phyloP scores from a whole-genome alignment of 2,888 invertebrate species.

The Drosophila macrospina region DNA sequence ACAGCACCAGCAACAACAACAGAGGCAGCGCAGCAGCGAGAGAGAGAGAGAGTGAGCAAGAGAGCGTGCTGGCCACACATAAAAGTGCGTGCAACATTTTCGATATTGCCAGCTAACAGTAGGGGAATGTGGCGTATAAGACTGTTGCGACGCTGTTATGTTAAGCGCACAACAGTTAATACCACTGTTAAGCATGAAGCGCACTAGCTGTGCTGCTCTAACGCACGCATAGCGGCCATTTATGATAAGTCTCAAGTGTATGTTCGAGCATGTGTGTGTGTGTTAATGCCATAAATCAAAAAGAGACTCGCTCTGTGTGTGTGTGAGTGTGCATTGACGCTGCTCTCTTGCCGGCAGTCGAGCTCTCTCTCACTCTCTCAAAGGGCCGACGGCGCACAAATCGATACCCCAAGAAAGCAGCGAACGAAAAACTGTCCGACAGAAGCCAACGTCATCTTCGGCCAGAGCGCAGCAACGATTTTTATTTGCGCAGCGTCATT shows the following conservation, averaged over 20 bases:
- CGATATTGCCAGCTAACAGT: slow-evolving; percentile 42
- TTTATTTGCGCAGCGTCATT: slow-evolving; percentile 36
- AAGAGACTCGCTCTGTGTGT: slow-evolving; percentile 34
- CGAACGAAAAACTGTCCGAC: slow-evolving; percentile 39
- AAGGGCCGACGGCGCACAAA: slow-evolving; percentile 56
- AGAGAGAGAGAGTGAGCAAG: slow-evolving; percentile 26
- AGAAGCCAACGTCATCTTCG: slow-evolving; percentile 55
- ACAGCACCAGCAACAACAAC: slow-evolving; percentile 8
- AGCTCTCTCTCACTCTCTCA: slow-evolving; percentile 4
- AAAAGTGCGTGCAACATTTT: slow-evolving; percentile 60
- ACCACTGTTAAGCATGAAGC: slow-evolving; percentile 30
- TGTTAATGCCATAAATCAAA: slow-evolving; percentile 57
- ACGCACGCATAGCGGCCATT: slow-evolving; percentile 47
- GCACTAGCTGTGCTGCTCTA: slow-evolving; percentile 62
- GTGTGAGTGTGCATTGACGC: slow-evolving; percentile 8
- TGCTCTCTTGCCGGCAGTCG: slow-evolving; percentile 28
- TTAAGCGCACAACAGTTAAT: slow-evolving; percentile 29
- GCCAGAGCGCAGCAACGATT: slow-evolving; percentile 44
- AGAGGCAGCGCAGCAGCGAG: slow-evolving; percentile 10
- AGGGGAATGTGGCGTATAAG: slow-evolving; percentile 69
- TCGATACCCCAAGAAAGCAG: slow-evolving; percentile 45
- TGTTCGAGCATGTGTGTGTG: slow-evolving; percentile 9
- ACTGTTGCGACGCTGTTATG: slow-evolving; percentile 53
- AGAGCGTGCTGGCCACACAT: background rate
- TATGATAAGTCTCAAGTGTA: slow-evolving; percentile 34